Evolutionary conservation across 1,140 invertebrate species (phyloP).

Genomic region (Physella acuta): DNA sequence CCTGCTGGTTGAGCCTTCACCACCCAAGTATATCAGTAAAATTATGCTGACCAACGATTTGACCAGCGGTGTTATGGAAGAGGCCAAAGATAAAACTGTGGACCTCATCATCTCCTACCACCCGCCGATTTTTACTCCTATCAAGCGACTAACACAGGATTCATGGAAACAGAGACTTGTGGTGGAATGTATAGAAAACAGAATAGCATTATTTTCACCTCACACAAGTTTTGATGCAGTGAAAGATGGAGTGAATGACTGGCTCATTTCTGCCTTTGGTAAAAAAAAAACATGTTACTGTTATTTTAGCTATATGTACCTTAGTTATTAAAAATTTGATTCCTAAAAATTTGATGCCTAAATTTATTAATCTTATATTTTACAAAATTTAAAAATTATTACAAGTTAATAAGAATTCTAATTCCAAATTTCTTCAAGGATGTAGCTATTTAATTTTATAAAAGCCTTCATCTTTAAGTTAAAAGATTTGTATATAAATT

Average conservation of each 20-base stretch:
- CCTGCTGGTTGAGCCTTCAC: constrained; percentile 79
- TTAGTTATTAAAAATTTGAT: too few species aligned
- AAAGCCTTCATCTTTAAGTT: too few species aligned
- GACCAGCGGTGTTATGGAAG: constrained; percentile 77
- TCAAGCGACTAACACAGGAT: constrained; percentile 74
- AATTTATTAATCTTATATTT: too few species aligned
- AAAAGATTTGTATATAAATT: not conserved
- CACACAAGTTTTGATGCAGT: constrained; percentile 88
- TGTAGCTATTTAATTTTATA: too few species aligned
- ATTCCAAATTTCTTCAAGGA: too few species aligned
- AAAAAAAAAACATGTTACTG: too few species aligned
- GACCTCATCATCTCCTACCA: constrained; percentile 93
- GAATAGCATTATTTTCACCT: constrained; percentile 89
- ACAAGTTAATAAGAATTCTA: too few species aligned
- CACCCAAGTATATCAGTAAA: constrained; percentile 58
- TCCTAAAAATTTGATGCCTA: too few species aligned
- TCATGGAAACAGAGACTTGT: constrained; percentile 82
- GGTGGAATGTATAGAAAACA: constrained; percentile 78
- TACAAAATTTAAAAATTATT: too few species aligned
- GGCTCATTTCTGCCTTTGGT: constrained; percentile 80
- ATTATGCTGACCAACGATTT: constrained; percentile 94
- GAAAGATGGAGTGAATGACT: constrained; percentile 85
- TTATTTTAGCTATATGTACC: too few species aligned
- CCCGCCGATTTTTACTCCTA: constrained; percentile 85
- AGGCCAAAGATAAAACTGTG: constrained; percentile 70